Conservation (phyloP, 1,140 invertebrate genomes). For the Diprion similis region DNA sequence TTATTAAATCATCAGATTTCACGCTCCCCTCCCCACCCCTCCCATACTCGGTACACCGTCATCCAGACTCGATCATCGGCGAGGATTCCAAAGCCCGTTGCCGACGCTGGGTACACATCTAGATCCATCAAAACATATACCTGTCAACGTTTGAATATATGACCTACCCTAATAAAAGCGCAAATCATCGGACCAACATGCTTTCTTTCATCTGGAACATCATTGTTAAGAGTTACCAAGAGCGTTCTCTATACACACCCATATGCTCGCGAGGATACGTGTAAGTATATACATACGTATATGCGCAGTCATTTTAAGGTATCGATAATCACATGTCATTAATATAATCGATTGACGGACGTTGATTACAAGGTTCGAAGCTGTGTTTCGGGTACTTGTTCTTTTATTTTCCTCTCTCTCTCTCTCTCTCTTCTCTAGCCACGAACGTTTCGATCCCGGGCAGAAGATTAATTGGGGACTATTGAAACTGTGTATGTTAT, state of each 20-base stretch:
- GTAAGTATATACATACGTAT: constrained; percentile 14
- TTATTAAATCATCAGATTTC: background rate
- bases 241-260: background rate
- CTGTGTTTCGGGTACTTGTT: background rate
- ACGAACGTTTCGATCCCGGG: background rate
- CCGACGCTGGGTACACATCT: background rate
- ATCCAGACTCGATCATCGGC: background rate
- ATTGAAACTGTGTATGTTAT: too few species aligned
- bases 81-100: background rate
- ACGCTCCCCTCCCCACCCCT: too few species aligned
- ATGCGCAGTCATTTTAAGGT: constrained; percentile 24
- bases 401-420: background rate
- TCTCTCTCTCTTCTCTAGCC: background rate
- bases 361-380: constrained; percentile 7
- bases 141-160: constrained; percentile 10
- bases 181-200: constrained; percentile 35
- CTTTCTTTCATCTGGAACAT: constrained; percentile 29
- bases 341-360: constrained; percentile 13
- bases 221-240: constrained; percentile 35
- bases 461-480: background rate
- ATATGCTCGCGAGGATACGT: too few species aligned
- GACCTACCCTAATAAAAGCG: constrained; percentile 35
- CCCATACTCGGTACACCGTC: too few species aligned
- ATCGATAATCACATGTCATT: constrained; percentile 20
- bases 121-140: constrained; percentile 12